phyloP scores from a whole-genome alignment of 2,797 vertebrate genomes.

The Molothrus aeneus region DNA sequence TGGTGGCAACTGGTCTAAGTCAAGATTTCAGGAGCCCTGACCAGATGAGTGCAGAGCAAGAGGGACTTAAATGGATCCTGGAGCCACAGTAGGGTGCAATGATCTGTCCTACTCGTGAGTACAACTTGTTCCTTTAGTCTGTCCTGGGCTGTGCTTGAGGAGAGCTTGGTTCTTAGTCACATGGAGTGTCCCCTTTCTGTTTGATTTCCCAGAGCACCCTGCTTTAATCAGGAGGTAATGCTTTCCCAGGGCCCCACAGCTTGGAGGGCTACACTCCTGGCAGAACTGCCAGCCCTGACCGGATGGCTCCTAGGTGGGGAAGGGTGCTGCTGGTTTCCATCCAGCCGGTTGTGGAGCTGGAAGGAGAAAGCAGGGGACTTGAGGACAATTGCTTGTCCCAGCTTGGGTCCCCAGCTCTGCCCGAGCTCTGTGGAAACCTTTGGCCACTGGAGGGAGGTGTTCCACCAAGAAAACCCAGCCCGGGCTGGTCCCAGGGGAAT shows the following conservation, averaged over 20 bases:
- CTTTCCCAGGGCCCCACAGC: not conserved
- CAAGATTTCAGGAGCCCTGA: not conserved
- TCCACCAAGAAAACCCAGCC: not conserved
- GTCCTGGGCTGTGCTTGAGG: not conserved
- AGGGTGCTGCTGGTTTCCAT: not conserved
- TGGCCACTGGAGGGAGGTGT: slow-evolving; percentile 63
- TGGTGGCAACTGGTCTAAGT: not conserved
- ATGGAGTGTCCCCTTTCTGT: fast-evolving
- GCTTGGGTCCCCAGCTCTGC: not conserved
- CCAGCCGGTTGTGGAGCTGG: not conserved
- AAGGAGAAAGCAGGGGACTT: not conserved
- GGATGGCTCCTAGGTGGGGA: not conserved
- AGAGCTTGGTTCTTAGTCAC: not conserved
- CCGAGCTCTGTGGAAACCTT: not conserved
- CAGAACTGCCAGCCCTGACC: not conserved
- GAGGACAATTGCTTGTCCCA: not conserved
- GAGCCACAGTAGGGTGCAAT: fast-evolving
- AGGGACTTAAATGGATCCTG: not conserved
- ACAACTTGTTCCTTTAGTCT: not conserved
- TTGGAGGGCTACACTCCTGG: not conserved
- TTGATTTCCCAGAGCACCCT: not conserved
- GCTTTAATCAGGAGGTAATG: not conserved
- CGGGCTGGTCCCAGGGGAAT: not conserved
- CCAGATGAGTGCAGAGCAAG: not conserved
- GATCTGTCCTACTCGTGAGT: not conserved